Percentiles rank a stretch among this genome's conserved stretches.
Conservation (phyloP, 2,797 vertebrate species). For the Pangasius krempfi region DNA sequence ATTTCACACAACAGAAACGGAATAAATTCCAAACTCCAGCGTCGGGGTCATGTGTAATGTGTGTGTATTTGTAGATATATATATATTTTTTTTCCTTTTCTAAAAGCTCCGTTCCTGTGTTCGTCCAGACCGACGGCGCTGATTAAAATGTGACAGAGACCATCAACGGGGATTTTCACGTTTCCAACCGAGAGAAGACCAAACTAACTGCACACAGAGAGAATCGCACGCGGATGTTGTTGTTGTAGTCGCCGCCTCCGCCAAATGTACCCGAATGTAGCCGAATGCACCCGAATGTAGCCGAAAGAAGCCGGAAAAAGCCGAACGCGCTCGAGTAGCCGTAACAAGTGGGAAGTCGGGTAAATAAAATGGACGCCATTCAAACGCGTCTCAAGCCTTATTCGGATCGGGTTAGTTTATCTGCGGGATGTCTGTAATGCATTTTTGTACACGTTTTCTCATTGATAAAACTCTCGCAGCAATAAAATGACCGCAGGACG, state of each 20-base stretch:
- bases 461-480: neutral
- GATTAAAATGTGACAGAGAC: slow-evolving; percentile 79
- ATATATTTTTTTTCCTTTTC: neutral
- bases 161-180: slow-evolving; percentile 72
- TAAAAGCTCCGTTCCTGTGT: neutral
- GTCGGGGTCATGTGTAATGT: neutral
- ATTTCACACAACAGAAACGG: neutral
- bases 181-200: slow-evolving; percentile 36
- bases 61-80: neutral
- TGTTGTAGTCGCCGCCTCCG: neutral
- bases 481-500: neutral
- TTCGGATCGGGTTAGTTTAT: neutral
- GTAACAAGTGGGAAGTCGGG: neutral
- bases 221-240: neutral
- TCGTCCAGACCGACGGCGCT: slow-evolving; percentile 69
- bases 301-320: neutral
- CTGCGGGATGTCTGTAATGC: too few relatives aligned
- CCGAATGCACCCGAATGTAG: neutral
- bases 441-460: neutral
- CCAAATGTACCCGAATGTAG: neutral
- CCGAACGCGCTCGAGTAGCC: neutral
- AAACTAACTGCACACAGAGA: neutral
- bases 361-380: neutral
- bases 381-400: neutral
- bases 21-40: neutral